Percentiles rank a stretch among this genome's conserved stretches.
Conservation (phyloP, 2,797 vertebrate species). For the Pangasius djambal region DNA sequence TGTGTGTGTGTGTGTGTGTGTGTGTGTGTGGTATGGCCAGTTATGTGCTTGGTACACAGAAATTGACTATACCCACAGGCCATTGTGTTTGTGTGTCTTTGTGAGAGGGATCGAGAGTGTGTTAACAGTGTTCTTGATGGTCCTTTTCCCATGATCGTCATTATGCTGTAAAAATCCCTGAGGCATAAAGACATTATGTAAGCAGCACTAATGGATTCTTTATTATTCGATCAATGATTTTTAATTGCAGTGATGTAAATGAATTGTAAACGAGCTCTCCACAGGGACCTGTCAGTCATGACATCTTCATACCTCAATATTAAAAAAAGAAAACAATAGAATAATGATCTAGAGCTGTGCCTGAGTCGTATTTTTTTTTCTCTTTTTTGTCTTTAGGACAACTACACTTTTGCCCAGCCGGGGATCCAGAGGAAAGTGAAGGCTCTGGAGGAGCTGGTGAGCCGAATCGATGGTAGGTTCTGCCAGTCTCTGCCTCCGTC, state of each 20-base stretch:
- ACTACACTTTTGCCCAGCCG: conserved; percentile 96
- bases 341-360: not conserved
- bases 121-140: conserved; percentile 23
- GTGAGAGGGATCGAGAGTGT: conserved; percentile 12
- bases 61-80: conserved; percentile 24
- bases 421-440: conserved; percentile 96
- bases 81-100: conserved; percentile 18
- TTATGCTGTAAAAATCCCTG: conserved; percentile 35
- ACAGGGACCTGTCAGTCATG: conserved; percentile 24
- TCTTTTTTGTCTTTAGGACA: conserved; percentile 73
- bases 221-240: conserved; percentile 45
- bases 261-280: conserved; percentile 32
- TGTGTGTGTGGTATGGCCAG: conserved; percentile 16
- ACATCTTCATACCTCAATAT: conserved; percentile 2
- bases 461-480: conserved; percentile 92
- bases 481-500: conserved; percentile 44
- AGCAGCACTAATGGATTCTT: conserved; percentile 36
- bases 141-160: conserved; percentile 36
- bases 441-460: conserved; percentile 91
- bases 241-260: conserved; percentile 36
- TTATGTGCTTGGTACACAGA: not conserved
- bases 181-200: conserved; percentile 38
- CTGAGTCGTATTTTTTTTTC: not conserved
- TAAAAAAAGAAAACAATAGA: not conserved
- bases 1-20: conserved; percentile 31